Evolutionary conservation across 2,113 vertebrate genomes (phyloP).

Genomic region (Sander lucioperca): DNA sequence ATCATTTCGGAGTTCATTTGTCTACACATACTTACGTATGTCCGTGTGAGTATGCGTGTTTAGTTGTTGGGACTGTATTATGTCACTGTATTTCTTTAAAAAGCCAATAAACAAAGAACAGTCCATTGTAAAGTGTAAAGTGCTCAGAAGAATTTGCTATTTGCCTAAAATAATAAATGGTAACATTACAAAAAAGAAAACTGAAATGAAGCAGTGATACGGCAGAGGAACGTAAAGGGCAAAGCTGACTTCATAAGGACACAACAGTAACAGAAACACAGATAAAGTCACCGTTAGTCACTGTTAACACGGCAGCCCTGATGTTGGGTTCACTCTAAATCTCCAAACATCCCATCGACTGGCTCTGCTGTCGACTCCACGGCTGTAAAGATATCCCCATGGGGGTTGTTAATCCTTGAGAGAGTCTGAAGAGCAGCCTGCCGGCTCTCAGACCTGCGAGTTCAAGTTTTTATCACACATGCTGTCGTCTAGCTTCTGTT

Average conservation of each 20-base stretch:
- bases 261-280: conserved; percentile 1
- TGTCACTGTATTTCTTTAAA: too few species aligned
- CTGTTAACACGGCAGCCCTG: conserved; percentile 39
- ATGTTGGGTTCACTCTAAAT: conserved; percentile 46
- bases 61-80: too few species aligned
- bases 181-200: background rate
- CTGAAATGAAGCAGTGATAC: too few species aligned
- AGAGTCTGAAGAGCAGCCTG: conserved; percentile 31
- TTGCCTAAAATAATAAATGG: background rate
- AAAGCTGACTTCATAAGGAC: conserved; percentile 18
- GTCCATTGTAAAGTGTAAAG: background rate
- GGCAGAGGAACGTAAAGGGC: background rate
- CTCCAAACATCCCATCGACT: conserved; percentile 37
- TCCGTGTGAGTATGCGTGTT: too few species aligned
- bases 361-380: conserved; percentile 21
- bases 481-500: background rate
- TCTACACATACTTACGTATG: too few species aligned
- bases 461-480: conserved; percentile 13
- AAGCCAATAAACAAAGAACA: too few species aligned
- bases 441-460: conserved; percentile 34
- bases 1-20: too few species aligned
- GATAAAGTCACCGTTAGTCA: conserved; percentile 45
- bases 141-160: background rate
- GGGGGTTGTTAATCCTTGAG: conserved; percentile 57
- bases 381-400: conserved; percentile 50